Base-by-base conservation (phyloP, 2,113 vertebrate genomes). In the Pangasianodon gigas region DNA sequence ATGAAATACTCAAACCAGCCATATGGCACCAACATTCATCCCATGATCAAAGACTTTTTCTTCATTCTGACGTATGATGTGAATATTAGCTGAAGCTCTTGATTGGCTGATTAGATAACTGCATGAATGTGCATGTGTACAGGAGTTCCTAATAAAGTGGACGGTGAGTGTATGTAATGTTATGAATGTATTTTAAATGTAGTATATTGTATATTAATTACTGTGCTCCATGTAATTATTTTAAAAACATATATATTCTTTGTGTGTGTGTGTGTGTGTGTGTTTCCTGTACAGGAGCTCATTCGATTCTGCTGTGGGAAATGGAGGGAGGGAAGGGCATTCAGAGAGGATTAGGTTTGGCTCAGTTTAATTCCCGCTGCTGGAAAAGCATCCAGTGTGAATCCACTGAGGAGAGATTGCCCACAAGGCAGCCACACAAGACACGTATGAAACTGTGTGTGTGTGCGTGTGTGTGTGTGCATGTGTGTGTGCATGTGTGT, bases 361-460 rank as follows among this genome's bases (percentile, higher is more conserved):
- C 93, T 77, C 80, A 51, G 90, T 95, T 95, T 95, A 94, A 95
- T 94, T 94, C 93, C 93, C 90, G 84, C 92, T 92, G 89, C 90
- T 93, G 90, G 93, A 93, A 95, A 93, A 90, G 93, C 86, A 94
- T 93, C 92, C 89, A 90, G 32, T 77, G 79, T 3, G 71, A 86
- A 91, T 88, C 93, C 92, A 91, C 89, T 90, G 79, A 92, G 91
- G 46, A 80, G 87, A 87, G 82, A 90, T 89, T 85, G 90, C 87
- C 91, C 86, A 80, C 85, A 83, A 88, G 52, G 84, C 74, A 41
- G 52, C 75, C 89, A 87, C 86, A 90, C 83, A 89, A 69, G 75
- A 86, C 18, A 69, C n/a, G 29, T 67, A 14, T 69, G 85, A 69
- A 67, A 44, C 8, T 26, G 29, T 58, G 56, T 88, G 85, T 85